Percentiles rank a stretch among this genome's conserved stretches.
Evolutionary conservation across 2,113 vertebrate genomes (phyloP).

Genomic region (Clupea harengus): DNA sequence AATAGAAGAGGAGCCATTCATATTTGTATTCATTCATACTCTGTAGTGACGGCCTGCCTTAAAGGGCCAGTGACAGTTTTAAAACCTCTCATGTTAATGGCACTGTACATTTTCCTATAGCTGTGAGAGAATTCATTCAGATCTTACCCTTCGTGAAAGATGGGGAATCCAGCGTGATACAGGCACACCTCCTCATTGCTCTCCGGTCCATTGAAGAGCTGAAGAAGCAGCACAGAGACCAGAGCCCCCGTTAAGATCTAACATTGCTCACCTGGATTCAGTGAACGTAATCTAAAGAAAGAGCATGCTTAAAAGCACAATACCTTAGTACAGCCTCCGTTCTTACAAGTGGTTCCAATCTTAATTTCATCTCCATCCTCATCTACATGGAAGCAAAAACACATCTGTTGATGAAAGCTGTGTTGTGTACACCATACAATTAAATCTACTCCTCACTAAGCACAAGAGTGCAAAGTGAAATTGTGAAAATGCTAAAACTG

Average conservation of each 20-base stretch:
- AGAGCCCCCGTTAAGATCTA: not conserved
- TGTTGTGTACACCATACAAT: conserved; percentile 1
- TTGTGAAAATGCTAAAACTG: not conserved
- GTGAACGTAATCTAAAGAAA: not conserved
- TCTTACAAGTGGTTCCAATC: conserved; percentile 90
- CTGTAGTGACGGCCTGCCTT: not conserved
- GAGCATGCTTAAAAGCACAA: not conserved
- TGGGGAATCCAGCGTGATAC: conserved; percentile 88
- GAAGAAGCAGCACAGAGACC: conserved; percentile 24
- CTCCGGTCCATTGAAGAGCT: conserved; percentile 81
- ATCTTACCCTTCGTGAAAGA: conserved; percentile 94
- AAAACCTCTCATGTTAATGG: not conserved
- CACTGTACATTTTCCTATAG: not conserved
- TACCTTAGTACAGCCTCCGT: conserved; percentile 91
- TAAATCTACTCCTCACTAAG: not conserved
- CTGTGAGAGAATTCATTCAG: not conserved
- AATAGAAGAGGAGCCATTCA: not conserved
- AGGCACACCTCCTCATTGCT: conserved; percentile 81
- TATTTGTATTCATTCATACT: conserved; percentile 8
- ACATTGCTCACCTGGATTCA: not conserved
- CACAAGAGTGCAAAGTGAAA: not conserved
- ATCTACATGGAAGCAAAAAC: conserved; percentile 64
- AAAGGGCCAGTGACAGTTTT: not conserved
- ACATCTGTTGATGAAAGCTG: conserved; percentile 32
- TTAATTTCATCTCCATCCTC: conserved; percentile 88